Base-by-base conservation (phyloP, 2,888 invertebrate species). In the Sturmia bella region DNA sequence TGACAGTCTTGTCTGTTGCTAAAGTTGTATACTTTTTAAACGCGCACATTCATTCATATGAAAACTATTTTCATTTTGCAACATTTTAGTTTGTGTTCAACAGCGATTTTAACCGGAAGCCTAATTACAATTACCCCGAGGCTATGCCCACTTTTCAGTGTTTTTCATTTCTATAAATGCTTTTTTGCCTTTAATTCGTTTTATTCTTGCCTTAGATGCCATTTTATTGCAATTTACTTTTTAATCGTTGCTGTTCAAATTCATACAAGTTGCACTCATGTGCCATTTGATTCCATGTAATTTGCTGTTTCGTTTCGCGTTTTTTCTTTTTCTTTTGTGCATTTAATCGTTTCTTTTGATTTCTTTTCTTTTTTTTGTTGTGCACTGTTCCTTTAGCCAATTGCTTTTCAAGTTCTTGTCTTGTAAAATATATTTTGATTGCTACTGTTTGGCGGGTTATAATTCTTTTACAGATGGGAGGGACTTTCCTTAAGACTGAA, bases 91-190 rank as follows among this genome's bases (percentile, higher is more conserved):
- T 27, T 66, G 45, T 48, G 48, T 19, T 52, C 45, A 17, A 15
- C 37, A 50, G 41, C 63, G 57, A 79, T 70, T 84, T 83, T 80
- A 83, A 84, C 85, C 84, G 83, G 85, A 85, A 85, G 85, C 85
- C 84, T 83, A 84, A 85, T 83, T 85, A 84, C 82, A 83, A 83
- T 83, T 84, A 83, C 74, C 83, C 74, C 48, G 50, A 75, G 83
- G 84, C 82, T 74, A 66, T 82, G 74, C 82, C 82, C 82, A 82
- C 83, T 79, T 82, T 83, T 73, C 27, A 57, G 45, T 39, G 1
- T n/a, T 45, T 15, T 45, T 45, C 17, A 17, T 64, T 48, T 45
- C 13, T n/a, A n/a, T n/a, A n/a, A n/a, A n/a, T n/a, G 52, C 19
- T 3, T n/a, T 43, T 54, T 78, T 64, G 57, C 48, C 15, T 66